Conservation (phyloP, 2,113 vertebrate genomes). For the zebrafish (Danio rerio) region DNA sequence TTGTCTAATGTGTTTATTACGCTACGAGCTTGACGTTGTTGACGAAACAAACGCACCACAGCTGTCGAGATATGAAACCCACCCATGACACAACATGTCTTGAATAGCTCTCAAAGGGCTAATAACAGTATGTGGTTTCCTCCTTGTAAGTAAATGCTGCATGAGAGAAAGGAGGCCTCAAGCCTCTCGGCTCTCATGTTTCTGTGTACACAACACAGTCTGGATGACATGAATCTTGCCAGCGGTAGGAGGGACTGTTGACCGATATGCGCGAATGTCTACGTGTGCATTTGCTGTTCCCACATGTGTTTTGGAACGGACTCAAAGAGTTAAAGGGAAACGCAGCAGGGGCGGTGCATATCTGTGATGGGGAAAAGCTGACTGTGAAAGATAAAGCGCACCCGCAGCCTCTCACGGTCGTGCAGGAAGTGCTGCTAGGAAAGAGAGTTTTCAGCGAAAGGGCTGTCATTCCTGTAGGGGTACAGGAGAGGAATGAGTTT, state of each 20-base stretch:
- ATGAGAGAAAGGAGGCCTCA: background rate
- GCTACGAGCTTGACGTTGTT: background rate
- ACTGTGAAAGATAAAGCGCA: background rate
- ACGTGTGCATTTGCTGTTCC: conserved; percentile 45
- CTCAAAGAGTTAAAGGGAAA: background rate
- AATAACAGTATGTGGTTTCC: background rate
- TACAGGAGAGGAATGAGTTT: conserved; percentile 42
- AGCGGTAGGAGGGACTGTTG: background rate
- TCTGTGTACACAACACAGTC: conserved; percentile 17
- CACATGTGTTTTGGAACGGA: conserved; percentile 11
- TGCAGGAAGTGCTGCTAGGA: conserved; percentile 28
- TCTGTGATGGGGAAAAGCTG: conserved; percentile 27
- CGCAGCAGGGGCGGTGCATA: background rate
- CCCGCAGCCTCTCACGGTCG: background rate
- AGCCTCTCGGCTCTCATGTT: conserved; percentile 14
- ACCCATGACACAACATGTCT: conserved; percentile 15
- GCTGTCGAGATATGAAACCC: conserved; percentile 14
- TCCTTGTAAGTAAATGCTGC: background rate
- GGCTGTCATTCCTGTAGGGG: conserved; percentile 7
- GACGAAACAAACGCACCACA: background rate
- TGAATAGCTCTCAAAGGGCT: conserved; percentile 16
- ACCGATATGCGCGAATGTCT: conserved; percentile 49
- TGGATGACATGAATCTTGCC: background rate
- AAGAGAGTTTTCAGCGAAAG: conserved; percentile 3
- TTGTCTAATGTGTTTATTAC: background rate